Evolutionary conservation across 2,113 vertebrate species (phyloP).

Genomic region (Tyto alba): DNA sequence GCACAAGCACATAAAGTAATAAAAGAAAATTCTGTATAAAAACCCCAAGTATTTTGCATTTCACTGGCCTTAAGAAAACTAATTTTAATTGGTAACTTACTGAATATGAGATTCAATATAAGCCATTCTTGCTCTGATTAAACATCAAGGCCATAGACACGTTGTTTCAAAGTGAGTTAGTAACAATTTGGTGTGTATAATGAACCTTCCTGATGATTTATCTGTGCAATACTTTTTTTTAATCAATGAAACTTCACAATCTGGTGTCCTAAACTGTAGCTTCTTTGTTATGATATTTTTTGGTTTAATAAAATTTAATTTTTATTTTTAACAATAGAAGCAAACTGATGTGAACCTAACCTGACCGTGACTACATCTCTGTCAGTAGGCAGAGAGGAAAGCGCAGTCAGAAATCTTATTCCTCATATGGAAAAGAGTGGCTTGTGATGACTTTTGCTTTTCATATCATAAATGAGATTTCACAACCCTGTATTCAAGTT

Average conservation of each 20-base stretch:
- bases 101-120: constrained; percentile 50
- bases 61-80: constrained; percentile 2
- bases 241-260: background rate
- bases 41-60: constrained; percentile 15
- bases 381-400: background rate
- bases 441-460: background rate
- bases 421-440: background rate
- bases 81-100: constrained; percentile 5
- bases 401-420: background rate
- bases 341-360: background rate
- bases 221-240: background rate
- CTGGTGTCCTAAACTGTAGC: background rate
- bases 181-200: constrained; percentile 34
- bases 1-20: background rate
- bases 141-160: constrained; percentile 55
- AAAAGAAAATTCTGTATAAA: background rate
- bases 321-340: background rate
- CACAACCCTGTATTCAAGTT: background rate
- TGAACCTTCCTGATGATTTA: background rate
- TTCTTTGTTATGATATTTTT: background rate
- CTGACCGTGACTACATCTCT: background rate
- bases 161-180: constrained; percentile 49
- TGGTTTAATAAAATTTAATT: background rate
- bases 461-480: background rate
- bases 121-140: constrained; percentile 57